Evolutionary conservation across 2,113 vertebrate species (phyloP).

Genomic region (Prinia subflava): DNA sequence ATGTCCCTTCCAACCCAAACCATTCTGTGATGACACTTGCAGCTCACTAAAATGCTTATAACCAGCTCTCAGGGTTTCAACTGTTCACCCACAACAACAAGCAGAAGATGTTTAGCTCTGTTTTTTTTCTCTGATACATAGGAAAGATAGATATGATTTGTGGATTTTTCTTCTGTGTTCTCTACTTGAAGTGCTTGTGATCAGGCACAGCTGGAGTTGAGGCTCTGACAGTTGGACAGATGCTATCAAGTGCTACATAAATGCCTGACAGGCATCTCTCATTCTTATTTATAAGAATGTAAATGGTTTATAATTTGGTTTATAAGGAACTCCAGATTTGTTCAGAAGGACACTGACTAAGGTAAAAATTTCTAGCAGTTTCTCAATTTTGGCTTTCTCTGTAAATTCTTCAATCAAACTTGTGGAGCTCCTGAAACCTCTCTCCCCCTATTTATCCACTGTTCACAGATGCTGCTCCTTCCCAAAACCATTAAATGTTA

Average conservation of each 20-base stretch:
- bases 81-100: not conserved
- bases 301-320: not conserved
- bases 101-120: not conserved
- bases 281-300: not conserved
- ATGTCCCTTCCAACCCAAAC: not conserved
- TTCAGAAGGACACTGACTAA: not conserved
- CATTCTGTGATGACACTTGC: not conserved
- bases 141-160: not conserved
- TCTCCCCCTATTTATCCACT: not conserved
- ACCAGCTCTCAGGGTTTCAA: not conserved
- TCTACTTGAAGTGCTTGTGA: not conserved
- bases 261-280: not conserved
- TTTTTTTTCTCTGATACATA: not conserved
- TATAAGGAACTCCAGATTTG: not conserved
- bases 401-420: not conserved
- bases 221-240: not conserved
- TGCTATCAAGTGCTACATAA: not conserved
- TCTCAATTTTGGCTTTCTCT: not conserved
- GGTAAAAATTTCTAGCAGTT: not conserved
- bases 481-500: not conserved
- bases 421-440: not conserved
- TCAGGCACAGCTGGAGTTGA: not conserved
- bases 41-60: not conserved
- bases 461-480: not conserved
- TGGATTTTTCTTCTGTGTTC: not conserved